Evolutionary conservation across 2,797 vertebrate species (phyloP).

Genomic region (Agapornis canus): DNA sequence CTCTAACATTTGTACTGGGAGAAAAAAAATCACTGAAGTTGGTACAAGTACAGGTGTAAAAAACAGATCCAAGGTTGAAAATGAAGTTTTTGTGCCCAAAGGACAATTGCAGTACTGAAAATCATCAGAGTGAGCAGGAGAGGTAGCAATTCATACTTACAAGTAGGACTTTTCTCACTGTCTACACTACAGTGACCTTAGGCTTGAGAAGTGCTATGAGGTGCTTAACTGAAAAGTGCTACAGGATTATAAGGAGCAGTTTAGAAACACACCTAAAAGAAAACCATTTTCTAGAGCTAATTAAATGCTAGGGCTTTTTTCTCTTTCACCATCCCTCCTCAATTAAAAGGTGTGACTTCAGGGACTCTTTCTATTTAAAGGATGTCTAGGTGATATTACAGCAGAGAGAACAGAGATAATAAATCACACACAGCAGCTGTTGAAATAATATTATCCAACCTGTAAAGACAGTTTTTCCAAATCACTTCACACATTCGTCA

Average conservation of each 20-base stretch:
- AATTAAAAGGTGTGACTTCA: conserved; percentile 58
- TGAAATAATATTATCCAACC: conserved; percentile 46
- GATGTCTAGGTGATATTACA: conserved; percentile 41
- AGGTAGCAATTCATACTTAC: background rate
- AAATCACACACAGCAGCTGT: conserved; percentile 43
- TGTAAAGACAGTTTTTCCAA: conserved; percentile 43
- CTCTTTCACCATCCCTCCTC: background rate
- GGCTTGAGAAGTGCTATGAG: background rate
- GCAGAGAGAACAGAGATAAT: conserved; percentile 36
- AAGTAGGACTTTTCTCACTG: background rate
- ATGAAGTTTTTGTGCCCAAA: background rate
- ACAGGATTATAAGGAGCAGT: background rate
- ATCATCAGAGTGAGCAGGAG: background rate
- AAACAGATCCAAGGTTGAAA: background rate
- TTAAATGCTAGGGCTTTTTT: background rate
- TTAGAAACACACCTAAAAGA: conserved; percentile 29
- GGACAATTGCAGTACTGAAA: background rate
- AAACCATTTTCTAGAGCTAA: conserved; percentile 50
- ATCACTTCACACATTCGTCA: conserved; percentile 24
- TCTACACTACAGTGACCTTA: background rate
- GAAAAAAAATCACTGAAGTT: background rate
- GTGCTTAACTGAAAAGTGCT: conserved; percentile 3
- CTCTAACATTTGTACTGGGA: background rate
- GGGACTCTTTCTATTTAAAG: conserved; percentile 53
- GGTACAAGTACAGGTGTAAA: background rate